Conservation (phyloP, 1,140 invertebrate genomes). For the Hycleus phaleratus region DNA sequence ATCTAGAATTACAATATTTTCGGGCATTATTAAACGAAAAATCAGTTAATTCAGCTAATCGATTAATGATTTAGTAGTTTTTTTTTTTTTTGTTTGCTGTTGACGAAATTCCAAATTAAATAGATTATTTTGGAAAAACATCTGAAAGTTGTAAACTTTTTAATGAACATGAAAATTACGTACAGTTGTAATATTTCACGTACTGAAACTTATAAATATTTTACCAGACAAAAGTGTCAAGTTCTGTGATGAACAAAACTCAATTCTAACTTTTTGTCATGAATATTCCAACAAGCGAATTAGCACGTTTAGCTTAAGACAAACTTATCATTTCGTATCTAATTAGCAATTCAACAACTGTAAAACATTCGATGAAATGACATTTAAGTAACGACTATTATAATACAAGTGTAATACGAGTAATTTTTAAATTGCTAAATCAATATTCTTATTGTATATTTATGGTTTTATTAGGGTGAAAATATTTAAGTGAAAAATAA, state of each 20-base stretch:
- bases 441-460: too few relatives aligned
- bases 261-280: constrained; percentile 15
- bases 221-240: constrained; percentile 14
- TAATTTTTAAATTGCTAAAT: too few relatives aligned
- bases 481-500: neutral
- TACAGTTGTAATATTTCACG: constrained; percentile 15
- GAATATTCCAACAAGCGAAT: constrained; percentile 6
- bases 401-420: too few relatives aligned
- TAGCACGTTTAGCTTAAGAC: constrained; percentile 1
- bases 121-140: constrained; percentile 5
- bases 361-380: neutral
- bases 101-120: constrained; percentile 2
- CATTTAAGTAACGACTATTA: too few relatives aligned
- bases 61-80: too few relatives aligned
- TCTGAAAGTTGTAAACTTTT: constrained; percentile 12
- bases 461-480: too few relatives aligned
- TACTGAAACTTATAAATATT: constrained; percentile 15
- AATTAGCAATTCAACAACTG: constrained; percentile 4
- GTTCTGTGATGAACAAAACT: constrained; percentile 13
- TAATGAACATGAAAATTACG: constrained; percentile 15
- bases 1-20: too few relatives aligned
- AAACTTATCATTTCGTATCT: constrained; percentile 9
- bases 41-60: too few relatives aligned
- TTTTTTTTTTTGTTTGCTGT: too few relatives aligned
- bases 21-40: too few relatives aligned